Evolutionary conservation across 2,888 invertebrate genomes (phyloP).

Genomic region (Tetanocera ferruginea): DNA sequence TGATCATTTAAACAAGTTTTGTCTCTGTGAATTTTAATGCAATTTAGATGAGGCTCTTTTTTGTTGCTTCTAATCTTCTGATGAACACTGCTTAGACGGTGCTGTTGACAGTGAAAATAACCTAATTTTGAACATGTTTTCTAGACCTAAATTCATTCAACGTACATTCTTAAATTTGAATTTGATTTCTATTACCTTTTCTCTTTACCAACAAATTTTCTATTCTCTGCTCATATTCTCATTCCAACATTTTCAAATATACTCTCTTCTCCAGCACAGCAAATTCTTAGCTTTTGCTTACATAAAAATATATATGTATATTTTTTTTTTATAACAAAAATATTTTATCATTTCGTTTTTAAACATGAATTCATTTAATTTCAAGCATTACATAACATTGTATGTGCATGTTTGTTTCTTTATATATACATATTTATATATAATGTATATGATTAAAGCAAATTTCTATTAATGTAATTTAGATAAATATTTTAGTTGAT

Average conservation of each 20-base stretch:
- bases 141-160: too few species aligned
- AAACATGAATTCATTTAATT: slow-evolving; percentile 35
- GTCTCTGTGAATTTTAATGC: too few species aligned
- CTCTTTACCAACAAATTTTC: too few species aligned
- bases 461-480: slow-evolving; percentile 65
- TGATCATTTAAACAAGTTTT: too few species aligned
- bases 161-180: too few species aligned
- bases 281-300: slow-evolving; percentile 33
- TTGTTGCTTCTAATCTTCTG: too few species aligned
- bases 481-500: slow-evolving; percentile 70
- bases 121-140: too few species aligned
- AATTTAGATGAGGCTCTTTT: too few species aligned
- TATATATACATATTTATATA: slow-evolving; percentile 3
- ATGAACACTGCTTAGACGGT: too few species aligned
- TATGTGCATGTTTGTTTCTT: background rate
- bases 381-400: background rate
- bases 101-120: too few species aligned
- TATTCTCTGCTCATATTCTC: slow-evolving; percentile 29
- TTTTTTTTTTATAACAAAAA: slow-evolving; percentile 35
- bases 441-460: slow-evolving; percentile 38
- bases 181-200: too few species aligned
- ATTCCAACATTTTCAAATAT: slow-evolving; percentile 27
- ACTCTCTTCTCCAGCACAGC: background rate
- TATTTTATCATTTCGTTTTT: slow-evolving; percentile 37
- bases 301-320: slow-evolving; percentile 25